These are phyloP conservation scores for Acronicta leporina DNA, from an alignment of 2,888 invertebrate species.

Conservation along the genomic window DNA sequence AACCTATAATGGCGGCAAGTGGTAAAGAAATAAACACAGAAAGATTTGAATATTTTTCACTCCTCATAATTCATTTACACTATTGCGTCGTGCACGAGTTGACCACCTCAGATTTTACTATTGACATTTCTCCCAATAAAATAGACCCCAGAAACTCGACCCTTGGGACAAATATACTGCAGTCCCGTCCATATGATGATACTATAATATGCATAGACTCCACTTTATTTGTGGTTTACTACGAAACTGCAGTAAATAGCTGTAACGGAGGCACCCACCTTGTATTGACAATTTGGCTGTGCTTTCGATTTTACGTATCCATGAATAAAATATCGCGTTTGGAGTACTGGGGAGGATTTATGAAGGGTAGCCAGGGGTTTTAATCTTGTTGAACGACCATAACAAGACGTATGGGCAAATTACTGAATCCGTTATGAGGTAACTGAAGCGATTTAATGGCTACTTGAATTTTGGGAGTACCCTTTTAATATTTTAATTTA, in stretches of 20 bases:
- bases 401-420: conserved; percentile 88
- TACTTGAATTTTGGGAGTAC: conserved; percentile 76
- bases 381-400: conserved; percentile 86
- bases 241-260: conserved; percentile 71
- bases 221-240: conserved; percentile 84
- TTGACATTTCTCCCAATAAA: conserved; percentile 82
- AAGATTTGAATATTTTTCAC: too few relatives aligned
- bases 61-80: too few relatives aligned
- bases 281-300: conserved; percentile 78
- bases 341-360: conserved; percentile 82
- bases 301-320: conserved; percentile 80
- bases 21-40: too few relatives aligned
- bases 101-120: conserved; percentile 78
- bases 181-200: conserved; percentile 81
- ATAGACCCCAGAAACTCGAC: conserved; percentile 76
- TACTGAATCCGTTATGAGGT: conserved; percentile 85
- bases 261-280: conserved; percentile 47
- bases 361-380: conserved; percentile 85
- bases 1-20: too few relatives aligned
- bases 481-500: conserved; percentile 78
- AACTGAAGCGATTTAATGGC: conserved; percentile 80
- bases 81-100: conserved; percentile 38
- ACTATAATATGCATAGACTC: conserved; percentile 87
- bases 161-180: conserved; percentile 80
- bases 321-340: conserved; percentile 84